phyloP scores from a whole-genome alignment of 1,140 invertebrate genomes.

The Atopsyche davidsoni region DNA sequence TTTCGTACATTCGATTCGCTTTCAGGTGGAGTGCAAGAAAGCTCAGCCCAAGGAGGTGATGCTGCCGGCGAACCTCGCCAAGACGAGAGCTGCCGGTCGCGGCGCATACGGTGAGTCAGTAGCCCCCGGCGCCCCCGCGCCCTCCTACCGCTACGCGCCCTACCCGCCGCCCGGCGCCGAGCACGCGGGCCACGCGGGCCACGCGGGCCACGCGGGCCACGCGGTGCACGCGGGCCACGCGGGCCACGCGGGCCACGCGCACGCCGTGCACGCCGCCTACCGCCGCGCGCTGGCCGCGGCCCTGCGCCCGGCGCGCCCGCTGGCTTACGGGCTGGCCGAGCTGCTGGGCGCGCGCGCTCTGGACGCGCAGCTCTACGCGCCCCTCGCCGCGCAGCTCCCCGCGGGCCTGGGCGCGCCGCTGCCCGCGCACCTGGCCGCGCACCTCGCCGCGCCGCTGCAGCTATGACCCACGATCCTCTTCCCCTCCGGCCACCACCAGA shows the following conservation, averaged over 20 bases:
- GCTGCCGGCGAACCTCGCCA: slow-evolving; percentile 89
- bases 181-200: slow-evolving; percentile 50
- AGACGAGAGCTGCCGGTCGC: slow-evolving; percentile 84
- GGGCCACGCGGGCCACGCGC: slow-evolving; percentile 41
- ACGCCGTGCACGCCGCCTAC: slow-evolving; percentile 30
- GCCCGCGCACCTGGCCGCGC: slow-evolving; percentile 37
- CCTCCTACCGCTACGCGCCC: slow-evolving; percentile 58
- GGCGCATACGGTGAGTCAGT: slow-evolving; percentile 94
- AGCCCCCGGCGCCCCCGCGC: slow-evolving; percentile 48
- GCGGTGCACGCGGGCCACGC: slow-evolving; percentile 42
- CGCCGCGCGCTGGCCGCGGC: slow-evolving; percentile 40
- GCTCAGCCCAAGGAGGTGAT: slow-evolving; percentile 99
- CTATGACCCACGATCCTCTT: slow-evolving; percentile 61
- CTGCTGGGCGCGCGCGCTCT: slow-evolving; percentile 34
- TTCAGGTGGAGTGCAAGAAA: slow-evolving; percentile 98
- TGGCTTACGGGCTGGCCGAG: slow-evolving; percentile 45
- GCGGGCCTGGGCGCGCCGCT: slow-evolving; percentile 39
- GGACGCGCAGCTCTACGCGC: slow-evolving; percentile 34
- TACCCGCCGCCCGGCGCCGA: slow-evolving; percentile 53
- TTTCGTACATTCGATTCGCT: slow-evolving; percentile 35
- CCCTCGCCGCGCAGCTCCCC: slow-evolving; percentile 39
- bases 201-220: slow-evolving; percentile 41
- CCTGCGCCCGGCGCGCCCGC: slow-evolving; percentile 42
- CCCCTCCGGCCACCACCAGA: slow-evolving; percentile 43
- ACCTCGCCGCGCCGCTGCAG: slow-evolving; percentile 39